A percentile compares a stretch with the other conserved stretches of the same genome.
phyloP scores from a whole-genome alignment of 2,888 invertebrate genomes.

The Diplazon laetatorius region DNA sequence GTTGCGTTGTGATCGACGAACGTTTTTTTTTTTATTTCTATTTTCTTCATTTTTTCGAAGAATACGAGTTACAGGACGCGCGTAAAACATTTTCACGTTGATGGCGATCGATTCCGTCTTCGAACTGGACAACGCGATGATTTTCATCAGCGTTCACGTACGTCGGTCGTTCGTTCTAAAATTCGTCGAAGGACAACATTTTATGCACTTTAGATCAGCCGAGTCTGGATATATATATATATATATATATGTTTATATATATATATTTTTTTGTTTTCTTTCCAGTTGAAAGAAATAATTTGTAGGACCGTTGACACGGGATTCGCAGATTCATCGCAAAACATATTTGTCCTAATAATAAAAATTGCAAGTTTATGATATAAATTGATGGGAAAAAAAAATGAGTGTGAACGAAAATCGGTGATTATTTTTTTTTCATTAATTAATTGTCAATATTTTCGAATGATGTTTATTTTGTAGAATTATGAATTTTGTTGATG shows the following conservation, averaged over 20 bases:
- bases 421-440: no score
- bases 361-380: background rate
- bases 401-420: no score
- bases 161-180: conserved; percentile 56
- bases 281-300: no score
- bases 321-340: no score
- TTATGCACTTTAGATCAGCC: background rate
- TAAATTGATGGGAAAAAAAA: background rate
- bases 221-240: background rate
- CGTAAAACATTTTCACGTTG: conserved; percentile 38
- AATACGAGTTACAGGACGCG: conserved; percentile 24
- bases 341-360: no score
- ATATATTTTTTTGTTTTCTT: no score
- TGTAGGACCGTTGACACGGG: no score
- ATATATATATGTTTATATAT: no score
- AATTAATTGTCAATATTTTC: no score
- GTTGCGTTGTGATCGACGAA: background rate
- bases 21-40: no score
- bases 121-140: conserved; percentile 31
- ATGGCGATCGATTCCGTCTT: conserved; percentile 31
- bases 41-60: conserved; percentile 27
- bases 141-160: conserved; percentile 53
- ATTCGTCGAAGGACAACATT: conserved; percentile 2
- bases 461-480: no score
- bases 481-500: no score